These are phyloP conservation scores for Montifringilla adamsi DNA, from an alignment of 2,113 vertebrate species.

Conservation along the genomic window DNA sequence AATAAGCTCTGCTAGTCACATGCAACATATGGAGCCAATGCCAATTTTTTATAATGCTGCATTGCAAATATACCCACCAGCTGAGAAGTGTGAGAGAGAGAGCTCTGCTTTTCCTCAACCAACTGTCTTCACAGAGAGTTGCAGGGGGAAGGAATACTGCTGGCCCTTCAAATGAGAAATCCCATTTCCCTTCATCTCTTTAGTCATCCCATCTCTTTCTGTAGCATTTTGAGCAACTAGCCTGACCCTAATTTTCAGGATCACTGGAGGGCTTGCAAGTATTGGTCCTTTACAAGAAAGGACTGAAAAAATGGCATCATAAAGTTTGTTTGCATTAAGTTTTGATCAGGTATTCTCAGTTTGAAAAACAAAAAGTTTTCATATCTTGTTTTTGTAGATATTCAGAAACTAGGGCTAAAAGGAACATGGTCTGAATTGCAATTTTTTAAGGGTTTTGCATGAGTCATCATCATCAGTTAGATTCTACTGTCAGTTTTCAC, in stretches of 20 bases:
- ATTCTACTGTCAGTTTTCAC: neutral
- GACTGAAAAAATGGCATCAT: neutral
- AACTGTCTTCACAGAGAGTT: conserved; percentile 42
- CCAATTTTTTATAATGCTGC: conserved; percentile 56
- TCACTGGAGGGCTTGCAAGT: neutral
- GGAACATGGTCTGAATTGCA: neutral
- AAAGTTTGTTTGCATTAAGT: neutral
- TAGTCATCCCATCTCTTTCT: neutral
- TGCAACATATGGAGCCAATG: conserved; percentile 51
- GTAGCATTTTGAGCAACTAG: neutral
- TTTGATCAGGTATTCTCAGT: neutral
- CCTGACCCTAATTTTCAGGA: neutral
- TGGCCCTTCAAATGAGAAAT: neutral
- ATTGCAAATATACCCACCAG: conserved; percentile 62
- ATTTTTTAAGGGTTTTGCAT: neutral
- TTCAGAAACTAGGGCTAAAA: neutral
- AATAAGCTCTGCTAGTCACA: conserved; percentile 56
- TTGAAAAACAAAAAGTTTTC: neutral
- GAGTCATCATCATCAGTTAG: neutral
- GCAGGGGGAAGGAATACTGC: neutral
- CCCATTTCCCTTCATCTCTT: neutral
- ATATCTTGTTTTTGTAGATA: neutral
- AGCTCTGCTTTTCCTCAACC: conserved; percentile 32
- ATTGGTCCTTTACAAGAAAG: neutral
- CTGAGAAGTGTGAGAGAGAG: conserved; percentile 51